Conservation (phyloP, 2,113 vertebrate genomes). For the Edolisoma coerulescens region DNA sequence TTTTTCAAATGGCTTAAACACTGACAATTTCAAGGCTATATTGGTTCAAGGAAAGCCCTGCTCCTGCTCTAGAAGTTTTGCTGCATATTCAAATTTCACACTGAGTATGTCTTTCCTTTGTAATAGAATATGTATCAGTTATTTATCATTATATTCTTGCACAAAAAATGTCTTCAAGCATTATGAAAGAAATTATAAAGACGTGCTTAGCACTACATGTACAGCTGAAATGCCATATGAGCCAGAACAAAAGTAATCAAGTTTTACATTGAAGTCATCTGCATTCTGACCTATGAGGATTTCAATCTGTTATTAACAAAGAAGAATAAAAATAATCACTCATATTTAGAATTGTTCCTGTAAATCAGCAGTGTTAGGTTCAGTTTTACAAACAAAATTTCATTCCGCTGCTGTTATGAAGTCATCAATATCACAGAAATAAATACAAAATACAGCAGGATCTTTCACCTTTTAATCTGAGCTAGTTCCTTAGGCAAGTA, state of each 20-base stretch:
- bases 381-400: not conserved
- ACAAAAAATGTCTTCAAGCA: not conserved
- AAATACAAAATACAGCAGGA: not conserved
- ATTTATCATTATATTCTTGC: not conserved
- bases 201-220: not conserved
- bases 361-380: not conserved
- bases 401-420: not conserved
- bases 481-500: not conserved
- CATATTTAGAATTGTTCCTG: not conserved
- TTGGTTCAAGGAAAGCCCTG: not conserved
- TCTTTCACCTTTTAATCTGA: not conserved
- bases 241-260: not conserved
- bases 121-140: not conserved
- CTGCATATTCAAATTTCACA: not conserved
- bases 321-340: not conserved
- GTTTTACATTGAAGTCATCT: not conserved
- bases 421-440: not conserved
- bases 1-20: not conserved
- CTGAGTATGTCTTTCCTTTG: not conserved
- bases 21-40: not conserved
- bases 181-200: not conserved
- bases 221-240: not conserved
- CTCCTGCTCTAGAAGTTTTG: not conserved
- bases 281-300: not conserved
- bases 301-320: not conserved